Base-by-base conservation (phyloP, 2,113 vertebrate genomes). In the Atherinomorus stipes region DNA sequence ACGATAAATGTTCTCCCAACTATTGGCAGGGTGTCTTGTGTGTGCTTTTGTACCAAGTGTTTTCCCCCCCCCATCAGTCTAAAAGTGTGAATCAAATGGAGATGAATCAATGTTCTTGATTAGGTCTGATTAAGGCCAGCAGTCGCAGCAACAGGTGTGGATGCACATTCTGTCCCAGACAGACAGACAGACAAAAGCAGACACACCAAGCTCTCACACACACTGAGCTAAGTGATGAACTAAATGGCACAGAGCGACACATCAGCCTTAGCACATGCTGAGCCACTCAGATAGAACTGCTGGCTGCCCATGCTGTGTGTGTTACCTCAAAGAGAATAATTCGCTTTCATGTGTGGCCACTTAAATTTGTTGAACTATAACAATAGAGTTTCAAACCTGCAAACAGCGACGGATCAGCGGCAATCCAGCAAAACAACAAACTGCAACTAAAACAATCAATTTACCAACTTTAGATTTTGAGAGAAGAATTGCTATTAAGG, bases 71-170 rank as follows among this genome's bases (percentile, higher is more conserved):
- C 31, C 31, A 4, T 28, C 53, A 11, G 42, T 84, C 66, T 47
- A 80, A 76, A 84, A 85, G 73, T 90, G 87, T 85, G 82, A 79
- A 88, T 81, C 78, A 85, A 90, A 91, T 88, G 64, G 77, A 84
- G 76, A 92, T 88, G 83, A 91, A 88, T 90, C 86, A 89, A 90
- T 90, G 88, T 91, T 88, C 86, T 83, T 89, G 80, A 91, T 91
- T 90, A 91, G 72, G 64, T 54, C 37, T 85, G 76, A 91, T 90
- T 91, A 90, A 73, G 80, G 67, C 63, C 75, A 82, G 62, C 81
- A 68, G 76, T 81, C 54, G 54, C 76, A 84, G 78, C 31, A 67
- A 80, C 89, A 90, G 84, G 86, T 90, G 78, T 71, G 86, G 74
- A 65, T 1, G 86, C 76, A 92, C 87, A 88, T 60, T 51, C 34